These are phyloP conservation scores for Eulimnadia texana DNA, from an alignment of 1,140 invertebrate genomes.

Conservation along the genomic window DNA sequence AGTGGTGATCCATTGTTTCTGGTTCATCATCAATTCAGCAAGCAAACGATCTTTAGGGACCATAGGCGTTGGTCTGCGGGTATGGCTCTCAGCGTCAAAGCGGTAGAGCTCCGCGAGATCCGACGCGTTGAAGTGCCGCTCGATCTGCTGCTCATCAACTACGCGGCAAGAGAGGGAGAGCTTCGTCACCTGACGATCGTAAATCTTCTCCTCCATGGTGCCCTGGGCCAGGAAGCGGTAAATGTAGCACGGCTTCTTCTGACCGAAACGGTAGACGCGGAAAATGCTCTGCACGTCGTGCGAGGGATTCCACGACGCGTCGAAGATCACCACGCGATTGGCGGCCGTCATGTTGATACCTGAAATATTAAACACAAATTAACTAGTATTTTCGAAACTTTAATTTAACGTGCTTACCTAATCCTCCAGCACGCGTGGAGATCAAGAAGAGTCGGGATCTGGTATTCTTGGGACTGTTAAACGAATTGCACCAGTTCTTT, in stretches of 20 bases:
- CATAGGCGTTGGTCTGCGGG: conserved; percentile 25
- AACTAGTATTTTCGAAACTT: too few relatives aligned
- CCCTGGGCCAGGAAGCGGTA: conserved; percentile 87
- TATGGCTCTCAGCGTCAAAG: conserved; percentile 50
- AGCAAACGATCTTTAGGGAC: conserved; percentile 61
- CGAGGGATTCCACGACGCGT: conserved; percentile 96
- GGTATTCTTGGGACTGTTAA: conserved; percentile 65
- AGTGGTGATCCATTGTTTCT: conserved; percentile 51
- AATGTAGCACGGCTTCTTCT: conserved; percentile 83
- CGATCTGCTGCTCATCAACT: conserved; percentile 93
- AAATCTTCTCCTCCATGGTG: conserved; percentile 97
- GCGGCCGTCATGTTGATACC: conserved; percentile 87
- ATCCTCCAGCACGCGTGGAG: conserved; percentile 84
- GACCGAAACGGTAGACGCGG: conserved; percentile 68
- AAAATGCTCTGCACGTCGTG: conserved; percentile 98
- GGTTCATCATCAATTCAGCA: conserved; percentile 62
- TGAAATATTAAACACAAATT: too few relatives aligned
- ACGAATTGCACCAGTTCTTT: conserved; percentile 59
- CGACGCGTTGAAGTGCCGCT: conserved; percentile 77
- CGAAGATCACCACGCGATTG: conserved; percentile 93
- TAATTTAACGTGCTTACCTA: too few relatives aligned
- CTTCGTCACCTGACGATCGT: conserved; percentile 90
- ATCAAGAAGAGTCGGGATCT: conserved; percentile 79
- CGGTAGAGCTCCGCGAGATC: conserved; percentile 81
- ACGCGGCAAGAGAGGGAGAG: conserved; percentile 84